Conservation (phyloP, 2,113 vertebrate species). For the Saimiri boliviensis region DNA sequence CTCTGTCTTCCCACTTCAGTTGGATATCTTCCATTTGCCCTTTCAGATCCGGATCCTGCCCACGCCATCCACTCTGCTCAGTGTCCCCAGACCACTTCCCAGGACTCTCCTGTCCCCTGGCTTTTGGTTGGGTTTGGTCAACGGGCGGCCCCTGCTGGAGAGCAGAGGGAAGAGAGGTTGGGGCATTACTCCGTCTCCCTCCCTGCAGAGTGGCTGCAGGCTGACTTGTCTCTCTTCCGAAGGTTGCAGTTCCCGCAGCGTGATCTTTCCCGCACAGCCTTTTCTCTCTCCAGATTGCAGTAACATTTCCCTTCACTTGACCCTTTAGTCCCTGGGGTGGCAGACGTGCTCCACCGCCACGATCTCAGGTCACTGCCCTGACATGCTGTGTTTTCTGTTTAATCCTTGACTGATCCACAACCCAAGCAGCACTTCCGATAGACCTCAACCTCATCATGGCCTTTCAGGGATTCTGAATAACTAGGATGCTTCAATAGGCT, state of each 20-base stretch:
- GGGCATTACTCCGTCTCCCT: not conserved
- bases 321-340: not conserved
- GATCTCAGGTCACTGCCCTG: fast-evolving
- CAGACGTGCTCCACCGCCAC: not conserved
- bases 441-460: not conserved
- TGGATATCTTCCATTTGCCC: fast-evolving
- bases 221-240: not conserved
- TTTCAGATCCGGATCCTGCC: not conserved
- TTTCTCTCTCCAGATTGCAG: not conserved
- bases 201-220: not conserved
- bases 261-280: not conserved
- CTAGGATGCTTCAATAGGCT: not conserved
- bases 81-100: fast-evolving
- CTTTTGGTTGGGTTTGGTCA: not conserved
- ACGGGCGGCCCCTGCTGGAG: constrained; percentile 41
- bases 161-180: not conserved
- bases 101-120: not conserved
- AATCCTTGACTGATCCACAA: not conserved
- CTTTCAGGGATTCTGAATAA: not conserved
- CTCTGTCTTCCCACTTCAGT: fast-evolving
- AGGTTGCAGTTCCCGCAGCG: not conserved
- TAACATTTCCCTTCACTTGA: not conserved
- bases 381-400: not conserved
- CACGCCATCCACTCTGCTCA: fast-evolving
- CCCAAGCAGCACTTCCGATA: not conserved